phyloP scores from a whole-genome alignment of 2,113 vertebrate species.

The Eptatretus burgeri region DNA sequence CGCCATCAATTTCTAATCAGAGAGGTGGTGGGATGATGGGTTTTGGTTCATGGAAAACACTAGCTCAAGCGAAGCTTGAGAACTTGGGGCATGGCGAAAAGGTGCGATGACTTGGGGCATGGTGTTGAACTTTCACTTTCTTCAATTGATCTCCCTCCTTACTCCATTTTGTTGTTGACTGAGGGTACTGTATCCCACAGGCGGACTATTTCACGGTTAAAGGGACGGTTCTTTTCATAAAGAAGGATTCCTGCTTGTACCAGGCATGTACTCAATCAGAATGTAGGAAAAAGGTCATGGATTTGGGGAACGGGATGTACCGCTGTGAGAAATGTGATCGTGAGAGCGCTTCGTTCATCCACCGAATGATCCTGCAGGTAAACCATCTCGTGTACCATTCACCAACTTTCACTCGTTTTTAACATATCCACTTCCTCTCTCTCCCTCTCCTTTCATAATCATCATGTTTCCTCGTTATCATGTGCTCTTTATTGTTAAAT shows the following conservation, averaged over 20 bases:
- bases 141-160: no score
- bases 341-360: conserved; percentile 80
- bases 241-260: conserved; percentile 82
- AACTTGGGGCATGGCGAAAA: conserved; percentile 84
- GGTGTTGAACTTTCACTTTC: no score
- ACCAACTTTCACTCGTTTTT: background rate
- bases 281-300: conserved; percentile 91
- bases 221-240: conserved; percentile 52
- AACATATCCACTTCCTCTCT: no score
- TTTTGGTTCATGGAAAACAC: conserved; percentile 48
- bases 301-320: conserved; percentile 76
- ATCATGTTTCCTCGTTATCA: no score
- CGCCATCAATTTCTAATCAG: conserved; percentile 45
- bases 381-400: conserved; percentile 15
- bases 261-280: conserved; percentile 64
- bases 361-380: conserved; percentile 78
- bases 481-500: no score
- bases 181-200: background rate
- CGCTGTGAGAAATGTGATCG: conserved; percentile 84
- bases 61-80: conserved; percentile 48
- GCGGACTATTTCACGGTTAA: conserved; percentile 62
- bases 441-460: no score
- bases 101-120: conserved; percentile 19
- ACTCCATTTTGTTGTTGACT: no score
- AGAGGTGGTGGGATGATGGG: conserved; percentile 16